Percentiles rank a stretch among this genome's conserved stretches.
Conservation (phyloP, 2,113 vertebrate genomes). For the Mungos mungo region DNA sequence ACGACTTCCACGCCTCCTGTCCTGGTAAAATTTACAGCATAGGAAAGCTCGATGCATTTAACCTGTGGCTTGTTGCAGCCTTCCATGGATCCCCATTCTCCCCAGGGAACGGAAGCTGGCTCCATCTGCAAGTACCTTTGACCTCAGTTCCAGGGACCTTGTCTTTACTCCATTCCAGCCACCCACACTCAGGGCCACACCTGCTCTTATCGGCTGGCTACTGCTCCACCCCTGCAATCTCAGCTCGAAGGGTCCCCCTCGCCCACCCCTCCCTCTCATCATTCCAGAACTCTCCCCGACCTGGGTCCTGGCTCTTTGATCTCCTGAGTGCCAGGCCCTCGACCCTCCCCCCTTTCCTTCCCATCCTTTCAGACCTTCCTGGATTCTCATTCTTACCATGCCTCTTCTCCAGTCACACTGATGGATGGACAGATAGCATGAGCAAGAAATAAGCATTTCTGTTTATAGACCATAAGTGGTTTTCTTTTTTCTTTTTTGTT, state of each 20-base stretch:
- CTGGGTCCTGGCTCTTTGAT: not conserved
- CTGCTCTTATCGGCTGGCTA: slow-evolving; percentile 23
- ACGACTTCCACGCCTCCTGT: not conserved
- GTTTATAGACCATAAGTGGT: not conserved
- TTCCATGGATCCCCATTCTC: not conserved
- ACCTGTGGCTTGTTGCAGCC: not conserved
- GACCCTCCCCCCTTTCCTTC: not conserved
- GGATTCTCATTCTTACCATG: not conserved
- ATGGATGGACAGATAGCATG: not conserved
- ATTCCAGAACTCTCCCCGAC: not conserved
- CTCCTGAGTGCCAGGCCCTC: not conserved
- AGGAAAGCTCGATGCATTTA: not conserved
- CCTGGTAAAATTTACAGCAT: not conserved
- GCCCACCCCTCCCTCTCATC: not conserved
- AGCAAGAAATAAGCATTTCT: not conserved
- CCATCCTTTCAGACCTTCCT: not conserved
- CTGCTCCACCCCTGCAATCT: not conserved
- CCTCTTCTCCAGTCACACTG: not conserved
- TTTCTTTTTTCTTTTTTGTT: too few species aligned
- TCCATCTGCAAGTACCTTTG: not conserved
- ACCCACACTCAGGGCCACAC: slow-evolving; percentile 1
- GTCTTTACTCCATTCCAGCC: not conserved
- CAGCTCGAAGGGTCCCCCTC: not conserved
- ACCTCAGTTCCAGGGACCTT: not conserved
- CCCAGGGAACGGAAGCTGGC: not conserved